Evolutionary conservation across 53 echinoderm and acorn worm species (phyloP).

Genomic region (Mesocentrotus franciscanus): DNA sequence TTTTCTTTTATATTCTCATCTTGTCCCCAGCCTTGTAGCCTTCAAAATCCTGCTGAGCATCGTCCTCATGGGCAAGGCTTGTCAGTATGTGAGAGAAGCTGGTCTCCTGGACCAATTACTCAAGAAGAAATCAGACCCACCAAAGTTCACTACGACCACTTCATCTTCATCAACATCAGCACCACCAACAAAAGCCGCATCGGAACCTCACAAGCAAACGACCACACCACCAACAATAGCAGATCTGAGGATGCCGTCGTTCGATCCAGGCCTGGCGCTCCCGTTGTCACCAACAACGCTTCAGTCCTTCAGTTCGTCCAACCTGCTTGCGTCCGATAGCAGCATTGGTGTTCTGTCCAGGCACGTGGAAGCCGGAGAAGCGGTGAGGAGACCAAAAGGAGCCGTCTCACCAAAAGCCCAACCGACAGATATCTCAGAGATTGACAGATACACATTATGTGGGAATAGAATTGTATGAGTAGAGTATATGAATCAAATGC

Average conservation of each 20-base stretch:
- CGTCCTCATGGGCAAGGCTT: constrained; percentile 85
- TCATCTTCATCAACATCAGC: neutral
- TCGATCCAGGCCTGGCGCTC: neutral
- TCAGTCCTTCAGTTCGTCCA: constrained; percentile 29
- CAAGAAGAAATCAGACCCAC: constrained; percentile 8
- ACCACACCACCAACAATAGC: neutral
- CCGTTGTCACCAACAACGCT: constrained; percentile 55
- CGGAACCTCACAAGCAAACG: neutral
- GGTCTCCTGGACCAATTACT: constrained; percentile 54
- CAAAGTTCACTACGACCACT: neutral
- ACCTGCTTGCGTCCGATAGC: neutral
- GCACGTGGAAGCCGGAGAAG: constrained; percentile 60
- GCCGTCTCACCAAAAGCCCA: neutral
- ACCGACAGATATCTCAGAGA: constrained; percentile 21
- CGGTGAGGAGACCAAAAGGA: constrained; percentile 43
- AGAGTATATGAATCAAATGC: neutral
- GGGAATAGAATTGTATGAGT: constrained; percentile 57
- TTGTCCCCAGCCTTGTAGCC: constrained; percentile 75
- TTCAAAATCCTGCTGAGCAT: constrained; percentile 91
- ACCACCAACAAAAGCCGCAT: neutral
- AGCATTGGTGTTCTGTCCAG: constrained; percentile 48
- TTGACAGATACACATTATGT: constrained; percentile 57
- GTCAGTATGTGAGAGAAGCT: constrained; percentile 58
- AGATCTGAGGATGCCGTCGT: neutral
- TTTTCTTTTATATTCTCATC: neutral